Percentiles rank a stretch among this genome's conserved stretches.
These are phyloP conservation scores for Loxodonta africana DNA, from an alignment of 2,113 vertebrate species.

Conservation along the genomic window DNA sequence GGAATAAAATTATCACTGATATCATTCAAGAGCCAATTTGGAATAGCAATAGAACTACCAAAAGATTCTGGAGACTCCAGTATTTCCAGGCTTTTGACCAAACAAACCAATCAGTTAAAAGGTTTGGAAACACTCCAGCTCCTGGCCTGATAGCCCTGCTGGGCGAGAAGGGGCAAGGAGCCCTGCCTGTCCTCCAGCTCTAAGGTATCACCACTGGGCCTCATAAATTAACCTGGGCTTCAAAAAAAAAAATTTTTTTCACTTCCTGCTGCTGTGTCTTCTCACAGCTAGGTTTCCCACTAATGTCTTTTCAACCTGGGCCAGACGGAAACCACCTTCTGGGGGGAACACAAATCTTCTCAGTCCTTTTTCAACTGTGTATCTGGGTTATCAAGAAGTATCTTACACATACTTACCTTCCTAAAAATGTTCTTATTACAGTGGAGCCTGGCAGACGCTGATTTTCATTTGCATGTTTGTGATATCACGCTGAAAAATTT, in stretches of 20 bases:
- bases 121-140: slow-evolving; percentile 29
- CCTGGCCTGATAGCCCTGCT: slow-evolving; percentile 52
- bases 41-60: slow-evolving; percentile 72
- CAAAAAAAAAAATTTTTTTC: too few relatives aligned
- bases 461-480: background rate
- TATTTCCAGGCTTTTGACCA: slow-evolving; percentile 77
- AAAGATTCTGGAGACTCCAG: slow-evolving; percentile 57
- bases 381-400: background rate
- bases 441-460: background rate
- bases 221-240: background rate
- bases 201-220: background rate
- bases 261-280: background rate
- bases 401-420: background rate
- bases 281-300: background rate
- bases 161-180: slow-evolving; percentile 24
- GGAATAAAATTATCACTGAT: slow-evolving; percentile 71
- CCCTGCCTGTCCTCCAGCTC: background rate
- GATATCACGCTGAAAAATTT: background rate
- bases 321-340: background rate
- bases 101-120: slow-evolving; percentile 78
- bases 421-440: background rate
- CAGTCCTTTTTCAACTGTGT: background rate
- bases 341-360: background rate
- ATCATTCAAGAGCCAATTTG: slow-evolving; percentile 74
- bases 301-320: slow-evolving; percentile 42